Percentiles rank a stretch among this genome's conserved stretches.
Evolutionary conservation across 1,140 invertebrate genomes (phyloP).

Genomic region (Drosophila tropicalis): DNA sequence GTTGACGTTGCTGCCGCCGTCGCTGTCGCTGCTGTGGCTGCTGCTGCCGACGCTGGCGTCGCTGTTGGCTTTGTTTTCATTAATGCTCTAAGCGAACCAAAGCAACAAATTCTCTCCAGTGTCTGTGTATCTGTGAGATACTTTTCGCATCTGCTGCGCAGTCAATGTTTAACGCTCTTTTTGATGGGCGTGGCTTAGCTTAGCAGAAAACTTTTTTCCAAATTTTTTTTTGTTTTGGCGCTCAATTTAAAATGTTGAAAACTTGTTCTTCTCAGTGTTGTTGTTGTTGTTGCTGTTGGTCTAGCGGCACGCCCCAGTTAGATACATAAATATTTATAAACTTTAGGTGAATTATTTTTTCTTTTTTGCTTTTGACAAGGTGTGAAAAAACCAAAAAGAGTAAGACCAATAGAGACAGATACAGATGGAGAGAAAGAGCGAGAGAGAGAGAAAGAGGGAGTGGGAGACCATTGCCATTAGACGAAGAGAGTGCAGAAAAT

Average conservation of each 20-base stretch:
- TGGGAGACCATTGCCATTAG: not conserved
- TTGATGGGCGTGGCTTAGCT: conserved; percentile 68
- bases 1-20: conserved; percentile 23
- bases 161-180: conserved; percentile 38
- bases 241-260: conserved; percentile 71
- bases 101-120: conserved; percentile 24
- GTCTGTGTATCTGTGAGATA: conserved; percentile 56
- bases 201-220: conserved; percentile 34
- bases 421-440: not conserved
- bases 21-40: not conserved
- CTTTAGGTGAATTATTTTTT: conserved; percentile 66
- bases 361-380: conserved; percentile 69
- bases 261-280: conserved; percentile 38
- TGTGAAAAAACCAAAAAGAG: conserved; percentile 65
- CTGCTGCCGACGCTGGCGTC: not conserved
- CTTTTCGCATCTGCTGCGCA: conserved; percentile 54
- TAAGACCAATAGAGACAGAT: conserved; percentile 4
- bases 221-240: conserved; percentile 8
- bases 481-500: conserved; percentile 24
- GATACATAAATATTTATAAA: conserved; percentile 82
- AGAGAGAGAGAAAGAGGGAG: not conserved
- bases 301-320: conserved; percentile 81
- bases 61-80: conserved; percentile 47
- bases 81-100: conserved; percentile 54
- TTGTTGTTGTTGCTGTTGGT: conserved; percentile 43